These are phyloP conservation scores for Drosophila falleni DNA, from an alignment of 2,888 invertebrate genomes.

Conservation along the genomic window DNA sequence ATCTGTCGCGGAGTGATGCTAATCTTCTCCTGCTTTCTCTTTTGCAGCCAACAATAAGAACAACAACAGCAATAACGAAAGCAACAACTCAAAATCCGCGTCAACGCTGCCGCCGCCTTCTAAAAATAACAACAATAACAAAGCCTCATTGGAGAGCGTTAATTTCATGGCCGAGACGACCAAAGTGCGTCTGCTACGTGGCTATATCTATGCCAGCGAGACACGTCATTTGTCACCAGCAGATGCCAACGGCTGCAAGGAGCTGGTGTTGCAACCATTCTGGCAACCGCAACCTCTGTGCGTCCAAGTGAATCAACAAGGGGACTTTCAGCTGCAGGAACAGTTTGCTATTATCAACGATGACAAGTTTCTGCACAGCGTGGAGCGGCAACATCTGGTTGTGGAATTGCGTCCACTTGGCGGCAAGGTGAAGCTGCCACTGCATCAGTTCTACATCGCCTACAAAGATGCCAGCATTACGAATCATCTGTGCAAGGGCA, in stretches of 20 bases:
- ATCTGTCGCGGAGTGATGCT: constrained; percentile 10
- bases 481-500: constrained; percentile 86
- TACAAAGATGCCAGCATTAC: constrained; percentile 87
- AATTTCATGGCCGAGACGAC: constrained; percentile 80
- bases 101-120: constrained; percentile 14
- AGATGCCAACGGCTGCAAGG: constrained; percentile 48
- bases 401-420: constrained; percentile 87
- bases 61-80: constrained; percentile 23
- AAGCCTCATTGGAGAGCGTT: constrained; percentile 58
- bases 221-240: constrained; percentile 63
- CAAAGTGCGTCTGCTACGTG: constrained; percentile 81
- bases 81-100: constrained; percentile 36
- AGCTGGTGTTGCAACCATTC: constrained; percentile 81
- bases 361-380: constrained; percentile 86
- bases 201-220: constrained; percentile 81
- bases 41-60: constrained; percentile 53
- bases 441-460: constrained; percentile 88
- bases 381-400: constrained; percentile 87
- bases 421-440: constrained; percentile 86
- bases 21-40: constrained; percentile 29
- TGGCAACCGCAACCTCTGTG: constrained; percentile 80
- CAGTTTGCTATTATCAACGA: constrained; percentile 87
- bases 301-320: constrained; percentile 50
- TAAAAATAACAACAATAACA: constrained; percentile 60
- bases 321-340: constrained; percentile 83